These are phyloP conservation scores for Scaptomyza pallida DNA, from an alignment of 1,140 invertebrate genomes.

Conservation along the genomic window DNA sequence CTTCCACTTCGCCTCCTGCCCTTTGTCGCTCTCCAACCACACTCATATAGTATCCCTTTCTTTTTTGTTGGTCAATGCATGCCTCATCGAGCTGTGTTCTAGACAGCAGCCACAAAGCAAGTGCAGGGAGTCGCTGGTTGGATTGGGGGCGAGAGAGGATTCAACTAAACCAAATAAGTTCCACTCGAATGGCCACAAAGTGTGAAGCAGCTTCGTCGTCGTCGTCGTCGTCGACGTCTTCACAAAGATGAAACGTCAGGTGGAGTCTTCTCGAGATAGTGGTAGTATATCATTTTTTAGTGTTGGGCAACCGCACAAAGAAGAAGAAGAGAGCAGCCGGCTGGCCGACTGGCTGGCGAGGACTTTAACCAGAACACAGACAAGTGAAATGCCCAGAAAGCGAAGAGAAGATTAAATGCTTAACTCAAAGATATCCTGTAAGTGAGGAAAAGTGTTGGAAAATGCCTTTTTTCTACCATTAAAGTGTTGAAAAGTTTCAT, in stretches of 20 bases:
- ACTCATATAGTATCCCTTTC: neutral
- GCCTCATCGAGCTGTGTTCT: slow-evolving; percentile 3
- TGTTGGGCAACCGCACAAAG: slow-evolving; percentile 60
- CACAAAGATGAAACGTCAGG: slow-evolving; percentile 45
- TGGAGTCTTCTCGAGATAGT: slow-evolving; percentile 25
- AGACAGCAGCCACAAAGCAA: slow-evolving; percentile 14
- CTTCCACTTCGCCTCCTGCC: neutral
- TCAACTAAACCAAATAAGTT: slow-evolving; percentile 47
- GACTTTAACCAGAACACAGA: neutral
- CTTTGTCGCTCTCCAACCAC: neutral
- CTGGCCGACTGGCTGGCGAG: neutral
- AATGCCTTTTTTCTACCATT: too few species aligned
- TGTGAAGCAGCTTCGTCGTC: slow-evolving; percentile 38
- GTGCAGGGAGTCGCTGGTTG: neutral
- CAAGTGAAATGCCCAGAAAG: neutral
- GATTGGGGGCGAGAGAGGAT: neutral
- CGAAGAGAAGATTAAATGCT: neutral
- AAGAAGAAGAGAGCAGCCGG: slow-evolving; percentile 28
- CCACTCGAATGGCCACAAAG: slow-evolving; percentile 62
- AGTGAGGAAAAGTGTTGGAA: neutral
- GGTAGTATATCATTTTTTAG: slow-evolving; percentile 76
- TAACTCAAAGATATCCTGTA: neutral
- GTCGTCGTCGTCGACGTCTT: slow-evolving; percentile 3
- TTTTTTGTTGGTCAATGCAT: neutral
- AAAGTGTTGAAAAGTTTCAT: too few species aligned